Evolutionary conservation across 2,113 vertebrate genomes (phyloP).

Genomic region (Hassar affinis): DNA sequence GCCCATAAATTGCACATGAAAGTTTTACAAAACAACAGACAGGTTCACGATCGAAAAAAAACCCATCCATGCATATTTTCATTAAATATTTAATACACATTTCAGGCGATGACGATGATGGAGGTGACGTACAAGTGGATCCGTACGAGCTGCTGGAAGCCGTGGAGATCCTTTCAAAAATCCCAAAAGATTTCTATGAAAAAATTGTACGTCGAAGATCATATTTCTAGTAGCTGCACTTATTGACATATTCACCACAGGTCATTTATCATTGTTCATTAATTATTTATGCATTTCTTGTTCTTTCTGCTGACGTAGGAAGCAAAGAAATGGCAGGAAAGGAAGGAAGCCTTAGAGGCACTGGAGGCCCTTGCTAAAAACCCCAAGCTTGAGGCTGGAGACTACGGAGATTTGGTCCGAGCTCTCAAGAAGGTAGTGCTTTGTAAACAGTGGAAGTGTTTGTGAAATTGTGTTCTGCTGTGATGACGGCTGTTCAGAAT

Average conservation of each 20-base stretch:
- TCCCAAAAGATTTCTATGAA: conserved; percentile 98
- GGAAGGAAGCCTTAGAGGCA: conserved; percentile 93
- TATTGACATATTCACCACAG: neutral
- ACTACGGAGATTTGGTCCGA: conserved; percentile 92
- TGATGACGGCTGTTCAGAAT: neutral
- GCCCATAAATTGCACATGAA: neutral
- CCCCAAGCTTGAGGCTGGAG: conserved; percentile 90
- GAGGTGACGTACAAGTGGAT: conserved; percentile 79
- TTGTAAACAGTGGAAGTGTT: neutral
- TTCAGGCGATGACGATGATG: conserved; percentile 81
- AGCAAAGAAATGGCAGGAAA: conserved; percentile 99
- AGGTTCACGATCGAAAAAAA: neutral
- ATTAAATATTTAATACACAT: neutral
- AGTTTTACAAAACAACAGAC: neutral
- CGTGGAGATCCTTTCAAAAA: conserved; percentile 92
- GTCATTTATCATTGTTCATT: too few relatives aligned
- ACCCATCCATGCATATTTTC: neutral
- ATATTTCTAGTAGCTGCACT: too few relatives aligned
- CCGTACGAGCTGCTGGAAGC: conserved; percentile 94
- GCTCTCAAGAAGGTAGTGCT: conserved; percentile 88
- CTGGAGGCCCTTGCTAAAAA: conserved; percentile 87
- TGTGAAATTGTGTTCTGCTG: neutral
- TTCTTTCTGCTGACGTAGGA: conserved; percentile 74
- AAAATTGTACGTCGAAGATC: conserved; percentile 86
- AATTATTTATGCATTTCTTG: neutral